Evolutionary conservation across 2,888 invertebrate genomes (phyloP), one percentile per base, ranked within the genome.

Genomic region (Leptarthrus brevirostris): DNA sequence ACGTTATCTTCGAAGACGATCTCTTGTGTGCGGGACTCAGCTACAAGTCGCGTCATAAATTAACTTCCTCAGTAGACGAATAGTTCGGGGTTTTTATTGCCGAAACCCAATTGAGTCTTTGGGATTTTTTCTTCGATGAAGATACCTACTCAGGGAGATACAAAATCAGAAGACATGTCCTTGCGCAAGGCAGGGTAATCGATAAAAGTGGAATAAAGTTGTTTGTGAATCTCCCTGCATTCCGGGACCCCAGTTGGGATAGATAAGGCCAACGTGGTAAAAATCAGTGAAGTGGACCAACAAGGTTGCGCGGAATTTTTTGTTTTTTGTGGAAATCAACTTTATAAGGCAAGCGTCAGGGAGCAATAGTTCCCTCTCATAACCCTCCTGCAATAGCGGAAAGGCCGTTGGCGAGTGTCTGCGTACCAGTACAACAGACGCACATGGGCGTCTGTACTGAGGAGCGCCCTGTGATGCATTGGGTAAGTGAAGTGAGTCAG

Each of bases 381-480:
- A 49, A 20, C 58, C 52, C 70, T 69, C 71, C 58, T 64, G 64
- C 47, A 22, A 64, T 44, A 64, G 47, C 18, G 22, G 22, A 64
- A 64, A 34, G 79, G 83, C 83, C 82, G 81, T 84, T 84, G 83
- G 82, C 83, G 82, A 82, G 81, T 82, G 81, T 81, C 83, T 82
- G 81, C 80, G 84, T 81, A 82, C 82, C 81, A 82, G 81, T 80
- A 80, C 82, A 84, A 83, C 83, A 84, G 84, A 82, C 84, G 90
- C 93, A 92, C 92, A 94, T 94, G 93, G 93, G 93, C 92, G 93
- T 94, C 88, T 93, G 92, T 91, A 93, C 93, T 90, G 93, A 93
- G 88, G 88, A 89, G 87, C 87, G 91, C 90, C 92, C 91, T 91
- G 93, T 90, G 89, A 91, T 94, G 93, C 93, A 93, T 91, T 94